phyloP scores from a whole-genome alignment of 2,113 vertebrate species.

The Dicerorhinus sumatrensis region DNA sequence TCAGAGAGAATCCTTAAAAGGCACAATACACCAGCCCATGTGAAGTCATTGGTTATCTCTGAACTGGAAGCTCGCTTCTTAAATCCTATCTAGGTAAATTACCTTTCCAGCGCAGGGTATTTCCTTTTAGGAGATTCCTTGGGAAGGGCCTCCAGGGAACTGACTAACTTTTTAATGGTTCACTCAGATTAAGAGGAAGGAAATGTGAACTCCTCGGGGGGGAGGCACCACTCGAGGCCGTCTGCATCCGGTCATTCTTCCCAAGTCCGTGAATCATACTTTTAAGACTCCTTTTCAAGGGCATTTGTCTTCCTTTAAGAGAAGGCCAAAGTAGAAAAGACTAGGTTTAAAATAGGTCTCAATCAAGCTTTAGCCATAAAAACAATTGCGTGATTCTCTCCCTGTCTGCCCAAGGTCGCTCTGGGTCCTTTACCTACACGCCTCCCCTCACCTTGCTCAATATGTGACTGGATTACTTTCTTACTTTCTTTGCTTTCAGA shows the following conservation, averaged over 20 bases:
- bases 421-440: not conserved
- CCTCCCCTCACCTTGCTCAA: fast-evolving
- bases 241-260: conserved; percentile 91
- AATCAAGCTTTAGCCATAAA: conserved; percentile 78
- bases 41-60: conserved; percentile 71
- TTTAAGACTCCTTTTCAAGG: conserved; percentile 87
- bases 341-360: conserved; percentile 86
- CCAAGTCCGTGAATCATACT: conserved; percentile 88
- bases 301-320: conserved; percentile 88
- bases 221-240: conserved; percentile 84
- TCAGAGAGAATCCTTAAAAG: conserved; percentile 68
- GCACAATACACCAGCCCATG: conserved; percentile 7
- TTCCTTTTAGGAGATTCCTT: conserved; percentile 88
- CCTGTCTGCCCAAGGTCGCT: conserved; percentile 35
- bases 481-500: conserved; percentile 41
- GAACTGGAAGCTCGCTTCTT: conserved; percentile 74
- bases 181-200: conserved; percentile 90
- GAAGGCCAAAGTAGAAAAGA: conserved; percentile 83
- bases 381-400: conserved; percentile 75
- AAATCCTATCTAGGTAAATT: conserved; percentile 88
- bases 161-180: conserved; percentile 87
- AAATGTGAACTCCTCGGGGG: conserved; percentile 85
- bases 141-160: conserved; percentile 84
- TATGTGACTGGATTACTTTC: not conserved
- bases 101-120: conserved; percentile 86